Evolutionary conservation across 2,797 vertebrate genomes (phyloP).

Genomic region (Microctenopoma stevenorrisi): DNA sequence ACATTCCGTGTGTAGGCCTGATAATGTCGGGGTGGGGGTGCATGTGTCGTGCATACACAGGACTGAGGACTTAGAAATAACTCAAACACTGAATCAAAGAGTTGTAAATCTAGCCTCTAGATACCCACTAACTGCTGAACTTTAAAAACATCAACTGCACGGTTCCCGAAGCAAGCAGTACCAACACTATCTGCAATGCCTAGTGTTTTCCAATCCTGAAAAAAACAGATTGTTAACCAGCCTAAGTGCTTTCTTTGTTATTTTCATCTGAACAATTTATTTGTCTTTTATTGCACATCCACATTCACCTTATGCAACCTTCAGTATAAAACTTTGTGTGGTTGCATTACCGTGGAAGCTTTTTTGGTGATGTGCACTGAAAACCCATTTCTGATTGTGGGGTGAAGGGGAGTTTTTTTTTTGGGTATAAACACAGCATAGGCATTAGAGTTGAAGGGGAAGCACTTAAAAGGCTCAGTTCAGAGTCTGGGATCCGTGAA

Average conservation of each 20-base stretch:
- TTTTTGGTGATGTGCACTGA: conserved; percentile 33
- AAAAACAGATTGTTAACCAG: conserved; percentile 26
- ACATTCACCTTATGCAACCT: conserved; percentile 21
- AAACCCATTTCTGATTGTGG: conserved; percentile 54
- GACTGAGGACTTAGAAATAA: conserved; percentile 59
- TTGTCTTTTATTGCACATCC: conserved; percentile 26
- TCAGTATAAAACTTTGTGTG: conserved; percentile 10
- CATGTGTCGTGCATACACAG: conserved; percentile 9
- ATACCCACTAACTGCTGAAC: conserved; percentile 59
- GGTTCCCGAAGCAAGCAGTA: conserved; percentile 15
- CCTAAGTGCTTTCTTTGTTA: conserved; percentile 1
- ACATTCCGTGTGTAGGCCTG: conserved; percentile 51
- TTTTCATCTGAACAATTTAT: conserved; percentile 22
- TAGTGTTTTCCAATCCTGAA: conserved; percentile 12
- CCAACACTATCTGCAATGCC: conserved; percentile 27
- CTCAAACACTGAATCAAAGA: conserved; percentile 66
- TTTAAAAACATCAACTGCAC: conserved; percentile 35
- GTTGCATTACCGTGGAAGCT: conserved; percentile 24
- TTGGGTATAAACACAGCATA: conserved; percentile 57
- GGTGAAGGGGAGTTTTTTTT: conserved; percentile 45
- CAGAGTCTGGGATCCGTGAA: conserved; percentile 65
- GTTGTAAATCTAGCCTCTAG: conserved; percentile 63
- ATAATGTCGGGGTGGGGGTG: conserved; percentile 47
- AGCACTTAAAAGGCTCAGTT: conserved; percentile 68
- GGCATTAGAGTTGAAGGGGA: conserved; percentile 58